Evolutionary conservation across 2,888 invertebrate genomes (phyloP).

Genomic region (Drosophila stalkeri): DNA sequence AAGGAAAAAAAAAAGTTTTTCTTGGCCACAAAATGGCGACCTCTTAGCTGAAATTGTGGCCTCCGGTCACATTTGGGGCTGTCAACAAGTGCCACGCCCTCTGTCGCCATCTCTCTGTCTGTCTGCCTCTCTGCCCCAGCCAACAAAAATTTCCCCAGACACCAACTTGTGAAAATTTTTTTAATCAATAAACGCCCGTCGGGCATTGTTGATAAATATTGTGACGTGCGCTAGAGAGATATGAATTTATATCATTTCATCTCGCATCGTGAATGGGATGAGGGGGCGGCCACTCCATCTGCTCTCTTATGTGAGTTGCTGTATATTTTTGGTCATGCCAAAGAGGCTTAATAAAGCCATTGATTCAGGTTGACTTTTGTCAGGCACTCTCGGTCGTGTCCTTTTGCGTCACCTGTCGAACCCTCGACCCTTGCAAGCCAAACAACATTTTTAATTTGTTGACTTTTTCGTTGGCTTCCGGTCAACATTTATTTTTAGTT

Average conservation of each 20-base stretch:
- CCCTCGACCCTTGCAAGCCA: slow-evolving; percentile 33
- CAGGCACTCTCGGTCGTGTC: slow-evolving; percentile 13
- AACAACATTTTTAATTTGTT: slow-evolving; percentile 64
- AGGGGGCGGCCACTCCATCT: neutral
- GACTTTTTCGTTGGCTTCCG: slow-evolving; percentile 50
- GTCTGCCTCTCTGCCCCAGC: neutral
- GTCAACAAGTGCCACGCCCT: slow-evolving; percentile 67
- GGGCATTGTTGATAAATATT: slow-evolving; percentile 74
- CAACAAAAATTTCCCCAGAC: slow-evolving; percentile 3
- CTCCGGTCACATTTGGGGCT: slow-evolving; percentile 38
- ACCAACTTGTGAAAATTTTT: slow-evolving; percentile 55
- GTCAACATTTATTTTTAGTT: slow-evolving; percentile 56
- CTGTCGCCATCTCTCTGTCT: neutral
- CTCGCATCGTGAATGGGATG: neutral
- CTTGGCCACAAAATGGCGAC: slow-evolving; percentile 46
- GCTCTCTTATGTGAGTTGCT: neutral
- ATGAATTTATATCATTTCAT: slow-evolving; percentile 62
- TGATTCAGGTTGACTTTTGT: slow-evolving; percentile 52
- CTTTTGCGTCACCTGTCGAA: slow-evolving; percentile 59
- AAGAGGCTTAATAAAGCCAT: slow-evolving; percentile 63
- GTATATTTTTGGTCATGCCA: slow-evolving; percentile 16
- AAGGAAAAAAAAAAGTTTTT: slow-evolving; percentile 39
- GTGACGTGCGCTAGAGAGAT: slow-evolving; percentile 43
- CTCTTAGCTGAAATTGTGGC: slow-evolving; percentile 65
- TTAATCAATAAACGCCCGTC: slow-evolving; percentile 72